phyloP scores from a whole-genome alignment of 2,113 vertebrate species.

The Neomonachus schauinslandi region DNA sequence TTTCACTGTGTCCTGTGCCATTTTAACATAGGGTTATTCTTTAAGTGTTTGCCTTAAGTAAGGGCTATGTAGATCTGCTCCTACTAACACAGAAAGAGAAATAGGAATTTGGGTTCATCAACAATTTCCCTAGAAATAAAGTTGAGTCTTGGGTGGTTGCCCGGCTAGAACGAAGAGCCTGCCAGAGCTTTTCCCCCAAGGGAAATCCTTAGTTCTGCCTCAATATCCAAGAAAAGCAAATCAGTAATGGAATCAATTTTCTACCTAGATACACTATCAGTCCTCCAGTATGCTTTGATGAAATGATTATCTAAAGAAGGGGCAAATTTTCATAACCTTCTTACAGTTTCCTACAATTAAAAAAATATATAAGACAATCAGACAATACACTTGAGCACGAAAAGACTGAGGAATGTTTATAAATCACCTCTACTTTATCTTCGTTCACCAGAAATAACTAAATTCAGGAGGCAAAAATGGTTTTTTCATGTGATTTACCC shows the following conservation, averaged over 20 bases:
- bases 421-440: constrained; percentile 57
- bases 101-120: neutral
- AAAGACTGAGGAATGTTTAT: constrained; percentile 1
- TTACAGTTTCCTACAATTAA: neutral
- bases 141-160: neutral
- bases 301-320: neutral
- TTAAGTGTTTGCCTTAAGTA: neutral
- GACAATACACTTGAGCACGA: neutral
- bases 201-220: neutral
- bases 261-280: neutral
- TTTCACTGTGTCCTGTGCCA: neutral
- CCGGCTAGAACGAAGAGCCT: neutral
- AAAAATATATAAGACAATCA: neutral
- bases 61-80: neutral
- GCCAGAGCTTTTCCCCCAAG: neutral
- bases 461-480: neutral
- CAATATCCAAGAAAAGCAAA: neutral
- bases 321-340: neutral
- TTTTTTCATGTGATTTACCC: constrained; percentile 34
- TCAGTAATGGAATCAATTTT: neutral
- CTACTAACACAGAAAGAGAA: neutral
- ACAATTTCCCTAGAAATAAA: neutral
- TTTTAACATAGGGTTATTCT: neutral
- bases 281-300: neutral
- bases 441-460: constrained; percentile 18